Evolutionary conservation across 2,113 vertebrate species (phyloP), one percentile per base, ranked within the genome.

Genomic region (Urocynchramus pylzowi): DNA sequence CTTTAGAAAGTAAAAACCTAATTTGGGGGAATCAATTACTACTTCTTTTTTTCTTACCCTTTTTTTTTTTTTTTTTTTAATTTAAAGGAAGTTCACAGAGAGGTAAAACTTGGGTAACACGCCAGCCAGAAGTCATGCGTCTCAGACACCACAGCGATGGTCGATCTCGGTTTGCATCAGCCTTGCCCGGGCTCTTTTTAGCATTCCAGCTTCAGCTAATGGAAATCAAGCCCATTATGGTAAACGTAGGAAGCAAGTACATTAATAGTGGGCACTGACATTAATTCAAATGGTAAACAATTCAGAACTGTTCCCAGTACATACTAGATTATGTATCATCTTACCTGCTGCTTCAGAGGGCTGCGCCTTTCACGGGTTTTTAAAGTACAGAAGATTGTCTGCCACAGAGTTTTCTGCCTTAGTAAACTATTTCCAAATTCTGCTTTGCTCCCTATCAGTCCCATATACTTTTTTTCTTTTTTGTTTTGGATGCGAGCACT

Each of bases 1-100:
- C 97, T 98, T 98, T 97, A 97, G 96, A 97, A 98, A 97, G 96
- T 88, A 97, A 97, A 97, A 98, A 98, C 95, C 95, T 97, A 98
- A 98, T 98, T 98, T 97, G 96, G 64, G 96, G 96, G 97, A 98
- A 98, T 98, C 97, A 98, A 97, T 97, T 98, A 97, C 97, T 95
- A 92, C 89, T 97, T 85, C 68, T 87, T 95, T 88, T 68, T 90
- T 93, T 87, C 59, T 82, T 87, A 50, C 21, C 8, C 3, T 22
- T 50, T 31, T 63, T 63, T 59, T 44, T 33, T 81, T 81, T 28
- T 56, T 63, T 59, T 74, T 54, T 44, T 26, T 30, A 33, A 31
- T 89, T 85, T 76, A 78, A 95, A 89, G 70, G 78, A 95, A 82
- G 88, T 95, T 96, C 95, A 96, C 21, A 47, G 68, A 94, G 96